Evolutionary conservation across 2,888 invertebrate species (phyloP), one percentile per base, ranked within the genome.

Genomic region (Ypsolopha sequella): DNA sequence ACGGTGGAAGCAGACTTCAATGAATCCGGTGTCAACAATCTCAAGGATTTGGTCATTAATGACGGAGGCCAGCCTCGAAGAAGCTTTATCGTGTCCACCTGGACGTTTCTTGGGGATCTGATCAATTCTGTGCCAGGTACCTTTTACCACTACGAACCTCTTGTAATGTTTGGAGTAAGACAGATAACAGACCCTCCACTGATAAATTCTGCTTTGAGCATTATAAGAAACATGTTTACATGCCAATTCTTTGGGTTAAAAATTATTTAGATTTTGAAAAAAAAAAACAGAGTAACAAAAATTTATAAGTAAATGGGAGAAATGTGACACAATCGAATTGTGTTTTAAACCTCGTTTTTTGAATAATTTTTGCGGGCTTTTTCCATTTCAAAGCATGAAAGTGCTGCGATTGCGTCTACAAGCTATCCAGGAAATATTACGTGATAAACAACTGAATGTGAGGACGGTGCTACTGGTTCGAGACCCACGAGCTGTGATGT

Each of bases 321-420:
- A 93, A 61, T 96, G 96, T 24, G 4, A 77, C 76, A 76, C 80
- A 82, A 78, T 76, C 66, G 79, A 82, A 57, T 65, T 86, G 63
- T 87, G 87, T 72, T 72, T 70, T 66, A 85, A 87, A 70, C 67
- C 80, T 57, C 80, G 88, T 43, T 95, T 95, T 79, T 89, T 94
- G 52, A 89, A 91, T 52, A 90, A 89, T 57, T 92, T 94, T 80
- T 96, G 96, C 81, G 90, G 89, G 69, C 82, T 95, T 60, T 96
- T 95, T 75, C 96, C 96, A 9, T 93, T 95, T 74, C 96, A 96
- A 73, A 93, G 93, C 58, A 93, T 95, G 93, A 96, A 96, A 76
- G 89, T 94, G 56, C 95, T 96, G 33, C 88, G 96, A 54, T 75
- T 96, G 62, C 88, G 95, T 56, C 87, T 95, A 60, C 88, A 89